Percentiles rank a stretch among this genome's conserved stretches.
Conservation (phyloP, 1,140 invertebrate genomes). For the Diploscapter pachys region DNA sequence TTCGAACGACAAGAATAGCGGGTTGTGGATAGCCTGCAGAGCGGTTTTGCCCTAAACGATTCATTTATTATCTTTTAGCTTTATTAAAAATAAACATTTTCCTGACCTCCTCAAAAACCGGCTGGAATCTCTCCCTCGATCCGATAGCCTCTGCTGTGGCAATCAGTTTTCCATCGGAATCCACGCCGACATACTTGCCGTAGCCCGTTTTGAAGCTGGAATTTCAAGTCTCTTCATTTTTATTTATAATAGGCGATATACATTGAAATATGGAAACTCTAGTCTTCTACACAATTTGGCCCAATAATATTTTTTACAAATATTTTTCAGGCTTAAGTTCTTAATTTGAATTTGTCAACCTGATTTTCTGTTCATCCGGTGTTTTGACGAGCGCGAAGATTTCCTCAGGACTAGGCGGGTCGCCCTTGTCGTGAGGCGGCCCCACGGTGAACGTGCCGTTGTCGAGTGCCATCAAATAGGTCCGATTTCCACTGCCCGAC, state of each 20-base stretch:
- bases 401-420: constrained; percentile 40
- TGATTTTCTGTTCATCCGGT: constrained; percentile 41
- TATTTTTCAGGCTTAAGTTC: too few species aligned
- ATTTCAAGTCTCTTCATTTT: not conserved
- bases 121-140: constrained; percentile 38
- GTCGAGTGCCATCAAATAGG: constrained; percentile 39
- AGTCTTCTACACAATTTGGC: too few species aligned
- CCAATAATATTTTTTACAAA: too few species aligned
- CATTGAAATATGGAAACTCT: not conserved
- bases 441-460: constrained; percentile 45
- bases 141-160: constrained; percentile 42
- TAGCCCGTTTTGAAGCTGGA: constrained; percentile 43
- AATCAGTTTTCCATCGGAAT: constrained; percentile 32
- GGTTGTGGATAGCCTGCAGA: constrained; percentile 35
- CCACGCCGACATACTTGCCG: constrained; percentile 43
- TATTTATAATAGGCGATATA: not conserved
- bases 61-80: not conserved
- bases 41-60: constrained; percentile 40
- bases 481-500: constrained; percentile 20
- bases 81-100: not conserved
- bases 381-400: constrained; percentile 42
- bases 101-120: constrained; percentile 43
- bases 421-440: constrained; percentile 34
- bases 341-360: not conserved
- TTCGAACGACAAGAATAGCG: constrained; percentile 35